phyloP scores from a whole-genome alignment of 2,113 vertebrate species.

The Tichodroma muraria region DNA sequence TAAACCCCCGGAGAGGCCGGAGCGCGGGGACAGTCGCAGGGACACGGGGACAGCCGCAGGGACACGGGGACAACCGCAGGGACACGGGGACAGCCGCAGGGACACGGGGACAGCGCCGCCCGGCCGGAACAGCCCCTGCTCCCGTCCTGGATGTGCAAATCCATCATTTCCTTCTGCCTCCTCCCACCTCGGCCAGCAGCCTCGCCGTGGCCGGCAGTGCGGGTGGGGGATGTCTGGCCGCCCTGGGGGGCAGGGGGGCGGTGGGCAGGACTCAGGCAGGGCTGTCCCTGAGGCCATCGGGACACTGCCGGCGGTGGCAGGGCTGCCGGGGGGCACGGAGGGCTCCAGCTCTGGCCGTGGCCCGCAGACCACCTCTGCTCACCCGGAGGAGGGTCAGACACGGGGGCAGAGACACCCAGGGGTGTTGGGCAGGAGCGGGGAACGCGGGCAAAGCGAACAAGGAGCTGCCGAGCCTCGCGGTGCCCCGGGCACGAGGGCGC shows the following conservation, averaged over 20 bases:
- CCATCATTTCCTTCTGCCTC: not conserved
- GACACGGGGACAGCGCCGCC: not conserved
- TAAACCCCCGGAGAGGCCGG: not conserved
- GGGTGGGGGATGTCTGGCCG: rapidly evolving
- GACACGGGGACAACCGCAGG: not conserved
- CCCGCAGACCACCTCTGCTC: not conserved
- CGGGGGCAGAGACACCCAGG: not conserved
- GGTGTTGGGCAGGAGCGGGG: not conserved
- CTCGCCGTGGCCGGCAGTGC: not conserved
- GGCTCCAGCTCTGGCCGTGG: rapidly evolving
- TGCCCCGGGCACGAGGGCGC: not conserved
- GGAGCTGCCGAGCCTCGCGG: rapidly evolving
- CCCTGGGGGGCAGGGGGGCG: not conserved
- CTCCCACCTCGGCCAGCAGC: not conserved
- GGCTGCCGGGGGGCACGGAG: rapidly evolving
- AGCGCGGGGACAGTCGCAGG: not conserved
- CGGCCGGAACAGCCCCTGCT: not conserved
- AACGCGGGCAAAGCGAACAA: not conserved
- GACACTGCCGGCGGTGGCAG: rapidly evolving
- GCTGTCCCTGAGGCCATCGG: rapidly evolving
- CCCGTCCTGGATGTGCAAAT: not conserved
- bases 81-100: not conserved
- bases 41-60: not conserved
- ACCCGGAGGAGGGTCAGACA: not conserved
- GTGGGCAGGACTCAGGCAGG: not conserved